These are phyloP conservation scores for Acanthurus leucopareius DNA, from an alignment of 2,797 vertebrate genomes.

Conservation along the genomic window DNA sequence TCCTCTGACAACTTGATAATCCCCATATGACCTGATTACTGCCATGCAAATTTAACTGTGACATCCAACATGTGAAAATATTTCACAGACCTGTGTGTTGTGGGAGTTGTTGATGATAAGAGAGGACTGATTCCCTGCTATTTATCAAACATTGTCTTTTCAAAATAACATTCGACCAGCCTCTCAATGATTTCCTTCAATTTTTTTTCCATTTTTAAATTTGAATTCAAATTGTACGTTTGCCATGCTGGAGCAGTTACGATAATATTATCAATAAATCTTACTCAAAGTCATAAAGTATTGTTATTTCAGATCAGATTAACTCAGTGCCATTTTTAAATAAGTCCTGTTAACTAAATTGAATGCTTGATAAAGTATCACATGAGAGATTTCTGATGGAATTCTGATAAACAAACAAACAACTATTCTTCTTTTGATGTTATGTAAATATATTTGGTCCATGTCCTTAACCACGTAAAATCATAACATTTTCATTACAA, in stretches of 20 bases:
- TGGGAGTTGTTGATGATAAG: not conserved
- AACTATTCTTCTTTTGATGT: not conserved
- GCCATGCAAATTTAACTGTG: constrained; percentile 44
- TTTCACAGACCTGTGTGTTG: not conserved
- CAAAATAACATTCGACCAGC: not conserved
- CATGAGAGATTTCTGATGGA: constrained; percentile 8
- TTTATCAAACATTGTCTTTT: not conserved
- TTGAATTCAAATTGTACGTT: no score
- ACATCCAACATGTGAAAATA: constrained; percentile 40
- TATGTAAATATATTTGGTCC: constrained; percentile 4
- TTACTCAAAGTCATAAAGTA: not conserved
- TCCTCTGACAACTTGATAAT: constrained; percentile 68
- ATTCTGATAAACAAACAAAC: constrained; percentile 17
- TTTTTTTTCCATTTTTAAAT: not conserved
- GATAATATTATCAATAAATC: not conserved
- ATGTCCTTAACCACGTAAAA: not conserved
- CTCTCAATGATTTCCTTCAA: not conserved
- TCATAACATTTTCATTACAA: constrained; percentile 18
- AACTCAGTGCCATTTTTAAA: not conserved
- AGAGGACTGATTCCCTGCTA: not conserved
- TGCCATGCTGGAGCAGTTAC: no score
- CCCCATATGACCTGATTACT: constrained; percentile 73
- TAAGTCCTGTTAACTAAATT: not conserved
- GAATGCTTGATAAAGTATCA: no score
- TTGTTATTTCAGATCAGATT: not conserved